Conservation (phyloP, 2,113 vertebrate genomes). For the Pseudorhombus dupliciocellatus region DNA sequence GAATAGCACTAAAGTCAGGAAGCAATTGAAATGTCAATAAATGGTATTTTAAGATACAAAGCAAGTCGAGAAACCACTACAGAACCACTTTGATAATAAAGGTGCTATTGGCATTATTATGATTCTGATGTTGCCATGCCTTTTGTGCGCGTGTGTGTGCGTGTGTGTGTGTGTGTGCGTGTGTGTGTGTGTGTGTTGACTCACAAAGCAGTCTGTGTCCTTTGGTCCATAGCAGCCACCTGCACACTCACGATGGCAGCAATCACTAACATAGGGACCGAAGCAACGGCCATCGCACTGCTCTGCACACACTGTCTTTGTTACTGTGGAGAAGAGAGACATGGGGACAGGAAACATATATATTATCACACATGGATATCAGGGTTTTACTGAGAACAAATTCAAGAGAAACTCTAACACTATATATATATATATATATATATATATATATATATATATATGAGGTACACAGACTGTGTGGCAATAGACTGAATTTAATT, state of each 20-base stretch:
- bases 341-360: background rate
- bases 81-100: background rate
- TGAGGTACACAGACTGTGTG: background rate
- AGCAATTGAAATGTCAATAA: constrained; percentile 45
- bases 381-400: background rate
- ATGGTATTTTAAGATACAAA: constrained; percentile 35
- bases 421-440: too few relatives aligned
- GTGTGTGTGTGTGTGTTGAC: constrained; percentile 52
- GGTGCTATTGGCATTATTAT: background rate
- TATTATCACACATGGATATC: background rate
- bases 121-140: background rate
- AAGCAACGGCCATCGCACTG: constrained; percentile 98
- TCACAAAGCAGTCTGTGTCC: constrained; percentile 97
- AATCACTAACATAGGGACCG: constrained; percentile 95
- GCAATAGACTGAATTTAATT: background rate
- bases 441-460: too few relatives aligned
- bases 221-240: constrained; percentile 97
- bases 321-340: constrained; percentile 81
- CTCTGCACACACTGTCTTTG: constrained; percentile 95
- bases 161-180: constrained; percentile 2
- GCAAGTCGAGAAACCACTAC: background rate
- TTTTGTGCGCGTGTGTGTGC: constrained; percentile 1
- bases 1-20: constrained; percentile 20
- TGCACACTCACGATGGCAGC: constrained; percentile 97
- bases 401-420: too few relatives aligned